Evolutionary conservation across 2,888 invertebrate species (phyloP), one percentile per base, ranked within the genome.

Genomic region (Caenorhabditis angaria): DNA sequence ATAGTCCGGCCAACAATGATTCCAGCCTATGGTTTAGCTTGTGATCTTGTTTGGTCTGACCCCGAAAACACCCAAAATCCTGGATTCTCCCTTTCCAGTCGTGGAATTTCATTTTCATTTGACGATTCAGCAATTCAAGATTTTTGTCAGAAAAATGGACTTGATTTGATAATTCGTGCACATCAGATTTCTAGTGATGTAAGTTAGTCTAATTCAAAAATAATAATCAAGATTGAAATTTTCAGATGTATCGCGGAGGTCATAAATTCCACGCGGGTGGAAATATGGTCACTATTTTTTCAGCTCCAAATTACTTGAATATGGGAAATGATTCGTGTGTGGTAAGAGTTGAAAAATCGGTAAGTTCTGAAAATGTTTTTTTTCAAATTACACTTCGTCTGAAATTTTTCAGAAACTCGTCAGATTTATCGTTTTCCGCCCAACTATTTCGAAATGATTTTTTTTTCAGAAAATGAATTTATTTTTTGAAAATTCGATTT

Each of bases 21-120:
- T 27, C 83, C 83, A 14, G 74, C 83, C 0, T 83, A 77, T 55
- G 83, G 83, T 3, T 58, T 83, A 18, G 76, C 78, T 35, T 83
- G 82, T 51, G 83, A 83, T 58, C 63, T 83, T 18, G 72, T 83
- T 2, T 83, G 83, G 83, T 72, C 80, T 6, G 83, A 82, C 61
- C 82, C 82, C 10, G 77, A 76, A 25, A 56, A 5, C 18, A 8
- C 29, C 18, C 29, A 20, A 14, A 70, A 75, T 35, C 25, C 60
- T 22, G 80, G 82, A 0, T 83, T 79, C 80, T 70, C 82, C 0
- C 53, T 83, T 48, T 81, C 77, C 0, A 58, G 74, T n/a, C 77
- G 91, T 50, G 90, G 90, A 47, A 90, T 91, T 29, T 90, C 90
- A 18, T 90, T 89, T 84, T 89, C 89, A 20, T 91, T 90, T 83